Base-by-base conservation (phyloP, 2,113 vertebrate species). In the Zosterops pallidus region DNA sequence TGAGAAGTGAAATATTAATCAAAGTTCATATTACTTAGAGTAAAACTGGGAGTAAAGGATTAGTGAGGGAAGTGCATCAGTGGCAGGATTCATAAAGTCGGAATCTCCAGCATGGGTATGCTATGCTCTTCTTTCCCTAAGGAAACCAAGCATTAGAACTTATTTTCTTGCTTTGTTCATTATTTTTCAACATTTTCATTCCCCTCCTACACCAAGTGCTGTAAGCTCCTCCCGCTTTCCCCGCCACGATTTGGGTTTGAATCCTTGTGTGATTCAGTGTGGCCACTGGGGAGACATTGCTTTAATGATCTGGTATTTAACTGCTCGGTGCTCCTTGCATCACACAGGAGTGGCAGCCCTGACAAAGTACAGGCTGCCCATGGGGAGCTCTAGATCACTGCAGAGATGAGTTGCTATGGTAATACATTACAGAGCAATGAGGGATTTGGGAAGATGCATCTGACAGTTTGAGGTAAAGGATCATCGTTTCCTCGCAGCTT, bases 301-400 rank as follows among this genome's bases (percentile, higher is more conserved):
- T 89, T 75, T 94, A 92, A 97, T 94, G 95, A 96, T 97, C 75
- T 93, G 96, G 86, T 93, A 5, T 94, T 97, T 83, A 86, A 83
- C 67, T 89, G 96, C 94, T 92, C 81, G 21, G 83, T 72, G 86
- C 62, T 95, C 79, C 89, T 94, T 64, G 91, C 91, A 80, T 81
- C 92, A 83, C 77, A 76, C 77, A 78, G 96, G 87, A 92, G 87
- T 65, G 2, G 93, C 90, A 95, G 92, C 20, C 0, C 42, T 96
- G 94, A 94, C 92, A 87, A 72, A 96, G 94, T 65, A 22, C 86
- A 59, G 81, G 52, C 86, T 81, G 91, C 95, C 96, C 90, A 2
- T 25, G 6, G 93, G 93, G 95, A 97, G 76, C 62, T 8, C 64
- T 91, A 12, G 22, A 93, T 96, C 97, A 89, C 79, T 20, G 49